A percentile compares a stretch with the other conserved stretches of the same genome.
Conservation (phyloP, 2,113 vertebrate genomes). For the Coreoperca whiteheadi region DNA sequence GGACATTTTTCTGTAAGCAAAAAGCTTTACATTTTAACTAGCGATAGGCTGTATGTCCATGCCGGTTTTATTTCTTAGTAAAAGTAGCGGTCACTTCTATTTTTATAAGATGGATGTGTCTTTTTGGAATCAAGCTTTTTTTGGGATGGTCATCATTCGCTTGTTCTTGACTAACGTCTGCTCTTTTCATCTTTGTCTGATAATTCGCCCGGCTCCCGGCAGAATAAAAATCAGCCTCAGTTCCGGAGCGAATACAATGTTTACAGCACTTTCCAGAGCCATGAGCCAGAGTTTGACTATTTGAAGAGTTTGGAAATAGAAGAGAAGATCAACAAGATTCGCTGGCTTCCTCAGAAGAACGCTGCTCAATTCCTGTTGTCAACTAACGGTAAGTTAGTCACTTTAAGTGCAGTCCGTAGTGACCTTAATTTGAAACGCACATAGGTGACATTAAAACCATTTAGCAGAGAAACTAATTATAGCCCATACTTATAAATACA, state of each 20-base stretch:
- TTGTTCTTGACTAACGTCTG: not conserved
- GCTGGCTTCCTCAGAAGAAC: constrained; percentile 98
- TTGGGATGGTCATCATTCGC: not conserved
- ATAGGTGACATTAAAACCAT: not conserved
- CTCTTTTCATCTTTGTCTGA: not conserved
- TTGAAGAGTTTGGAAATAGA: constrained; percentile 99
- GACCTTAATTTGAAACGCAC: not conserved
- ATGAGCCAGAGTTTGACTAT: constrained; percentile 99
- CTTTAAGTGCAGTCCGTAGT: not conserved
- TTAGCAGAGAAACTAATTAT: not conserved
- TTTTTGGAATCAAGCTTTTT: constrained; percentile 3
- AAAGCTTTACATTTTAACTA: not conserved
- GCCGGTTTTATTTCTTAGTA: not conserved
- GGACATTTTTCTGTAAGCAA: not conserved
- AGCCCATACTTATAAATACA: not conserved
- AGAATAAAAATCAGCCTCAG: constrained; percentile 96
- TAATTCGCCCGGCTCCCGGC: constrained; percentile 50
- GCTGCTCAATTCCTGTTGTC: constrained; percentile 98
- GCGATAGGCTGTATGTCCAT: not conserved
- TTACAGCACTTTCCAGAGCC: constrained; percentile 99
- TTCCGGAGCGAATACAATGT: constrained; percentile 98
- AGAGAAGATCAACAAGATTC: constrained; percentile 99
- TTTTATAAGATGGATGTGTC: not conserved
- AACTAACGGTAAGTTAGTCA: constrained; percentile 90
- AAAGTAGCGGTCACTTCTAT: not conserved